These are phyloP conservation scores for Lasioglossum lativentre DNA, from an alignment of 2,888 invertebrate genomes.

Conservation along the genomic window DNA sequence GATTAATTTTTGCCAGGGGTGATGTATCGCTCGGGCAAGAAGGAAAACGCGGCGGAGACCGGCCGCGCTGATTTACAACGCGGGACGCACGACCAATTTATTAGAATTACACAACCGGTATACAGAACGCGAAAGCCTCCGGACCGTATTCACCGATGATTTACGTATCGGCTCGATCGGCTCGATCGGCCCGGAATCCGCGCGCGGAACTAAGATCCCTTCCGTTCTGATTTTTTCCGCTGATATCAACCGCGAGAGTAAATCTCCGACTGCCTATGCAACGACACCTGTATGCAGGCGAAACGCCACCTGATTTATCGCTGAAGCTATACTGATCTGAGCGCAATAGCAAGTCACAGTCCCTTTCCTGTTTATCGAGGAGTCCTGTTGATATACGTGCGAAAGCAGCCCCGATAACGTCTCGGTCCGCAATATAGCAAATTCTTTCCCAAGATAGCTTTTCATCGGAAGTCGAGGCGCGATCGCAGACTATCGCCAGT, in stretches of 20 bases:
- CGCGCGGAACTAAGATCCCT: conserved; percentile 63
- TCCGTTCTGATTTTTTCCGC: conserved; percentile 6
- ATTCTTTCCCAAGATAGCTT: background rate
- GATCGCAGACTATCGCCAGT: background rate
- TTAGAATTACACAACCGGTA: conserved; percentile 75
- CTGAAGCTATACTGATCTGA: background rate
- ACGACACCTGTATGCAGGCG: conserved; percentile 20
- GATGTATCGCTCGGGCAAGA: conserved; percentile 36
- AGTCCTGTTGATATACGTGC: background rate
- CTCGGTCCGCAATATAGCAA: background rate
- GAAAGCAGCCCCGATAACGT: background rate
- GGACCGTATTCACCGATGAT: conserved; percentile 67
- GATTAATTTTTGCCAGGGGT: conserved; percentile 38
- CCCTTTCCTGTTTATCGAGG: background rate
- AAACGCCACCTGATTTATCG: background rate
- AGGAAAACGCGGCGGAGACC: conserved; percentile 27
- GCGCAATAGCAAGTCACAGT: background rate
- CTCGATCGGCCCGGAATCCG: conserved; percentile 46
- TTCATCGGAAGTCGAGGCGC: background rate
- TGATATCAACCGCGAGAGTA: conserved; percentile 20
- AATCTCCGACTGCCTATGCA: conserved; percentile 17
- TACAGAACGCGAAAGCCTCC: conserved; percentile 52
- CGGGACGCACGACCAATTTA: conserved; percentile 72
- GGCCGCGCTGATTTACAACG: conserved; percentile 62
- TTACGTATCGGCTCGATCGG: conserved; percentile 62